These are phyloP conservation scores for Lysiphlebus fabarum DNA, from an alignment of 1,140 invertebrate genomes.

Conservation along the genomic window DNA sequence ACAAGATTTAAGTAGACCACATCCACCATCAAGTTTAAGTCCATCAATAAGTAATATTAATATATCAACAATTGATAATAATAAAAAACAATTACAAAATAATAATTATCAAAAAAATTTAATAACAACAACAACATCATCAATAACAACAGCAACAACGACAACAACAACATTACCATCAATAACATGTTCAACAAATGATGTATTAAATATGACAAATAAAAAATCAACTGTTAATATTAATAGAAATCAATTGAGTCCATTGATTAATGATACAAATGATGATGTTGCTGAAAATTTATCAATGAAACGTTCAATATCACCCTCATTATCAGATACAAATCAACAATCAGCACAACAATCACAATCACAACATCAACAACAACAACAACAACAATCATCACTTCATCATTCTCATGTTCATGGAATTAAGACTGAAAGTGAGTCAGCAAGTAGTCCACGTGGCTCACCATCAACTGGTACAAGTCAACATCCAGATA, in stretches of 20 bases:
- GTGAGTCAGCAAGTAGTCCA: slow-evolving; percentile 48
- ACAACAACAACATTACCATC: slow-evolving; percentile 29
- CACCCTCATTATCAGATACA: slow-evolving; percentile 29
- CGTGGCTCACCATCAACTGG: slow-evolving; percentile 46
- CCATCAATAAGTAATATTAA: slow-evolving; percentile 25
- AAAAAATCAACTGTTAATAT: slow-evolving; percentile 36
- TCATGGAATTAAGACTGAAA: slow-evolving; percentile 43
- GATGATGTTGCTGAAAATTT: slow-evolving; percentile 43
- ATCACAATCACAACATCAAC: too few species aligned
- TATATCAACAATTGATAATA: slow-evolving; percentile 33
- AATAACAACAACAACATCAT: slow-evolving; percentile 26
- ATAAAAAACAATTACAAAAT: slow-evolving; percentile 27
- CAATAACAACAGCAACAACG: slow-evolving; percentile 31
- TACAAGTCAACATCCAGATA: slow-evolving; percentile 40
- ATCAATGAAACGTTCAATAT: slow-evolving; percentile 44
- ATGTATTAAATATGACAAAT: slow-evolving; percentile 26
- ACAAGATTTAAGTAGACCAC: slow-evolving; percentile 58
- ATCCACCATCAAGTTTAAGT: slow-evolving; percentile 43
- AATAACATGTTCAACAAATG: slow-evolving; percentile 25
- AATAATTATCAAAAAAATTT: slow-evolving; percentile 21
- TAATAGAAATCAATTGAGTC: too few species aligned
- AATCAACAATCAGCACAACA: background rate
- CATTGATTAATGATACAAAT: too few species aligned
- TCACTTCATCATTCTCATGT: slow-evolving; percentile 14
- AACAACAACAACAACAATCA: too few species aligned